Conservation (phyloP, 2,797 vertebrate genomes). For the Hypotaenidia okinawae region DNA sequence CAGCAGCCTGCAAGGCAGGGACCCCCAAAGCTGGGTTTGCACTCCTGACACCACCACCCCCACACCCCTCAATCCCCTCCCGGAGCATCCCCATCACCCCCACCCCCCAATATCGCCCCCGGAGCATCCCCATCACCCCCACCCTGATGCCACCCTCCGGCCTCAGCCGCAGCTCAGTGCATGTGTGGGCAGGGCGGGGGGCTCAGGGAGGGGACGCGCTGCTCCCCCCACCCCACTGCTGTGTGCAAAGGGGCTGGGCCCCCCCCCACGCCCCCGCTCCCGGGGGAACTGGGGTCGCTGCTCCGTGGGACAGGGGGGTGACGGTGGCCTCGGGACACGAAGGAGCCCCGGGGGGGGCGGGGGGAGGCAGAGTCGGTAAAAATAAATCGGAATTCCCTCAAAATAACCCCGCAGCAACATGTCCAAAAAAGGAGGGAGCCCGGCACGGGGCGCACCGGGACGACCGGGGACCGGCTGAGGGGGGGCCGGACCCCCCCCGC, state of each 20-base stretch:
- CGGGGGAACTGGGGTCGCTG: background rate
- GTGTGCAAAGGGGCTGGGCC: background rate
- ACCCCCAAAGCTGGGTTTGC: background rate
- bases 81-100: background rate
- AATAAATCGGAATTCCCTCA: slow-evolving; percentile 82
- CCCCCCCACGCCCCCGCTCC: background rate
- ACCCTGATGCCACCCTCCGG: background rate
- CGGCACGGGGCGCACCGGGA: no score
- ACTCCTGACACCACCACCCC: background rate
- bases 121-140: background rate
- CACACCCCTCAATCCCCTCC: background rate
- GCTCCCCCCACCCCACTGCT: background rate
- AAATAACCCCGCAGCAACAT: slow-evolving; percentile 77
- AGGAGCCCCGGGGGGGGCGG: background rate
- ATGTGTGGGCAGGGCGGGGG: background rate
- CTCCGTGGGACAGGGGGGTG: background rate
- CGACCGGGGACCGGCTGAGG: background rate
- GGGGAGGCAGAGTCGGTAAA: slow-evolving; percentile 71
- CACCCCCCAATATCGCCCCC: background rate
- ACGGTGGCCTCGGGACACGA: background rate
- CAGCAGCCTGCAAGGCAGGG: slow-evolving; percentile 81
- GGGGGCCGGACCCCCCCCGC: background rate
- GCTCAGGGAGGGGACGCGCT: background rate
- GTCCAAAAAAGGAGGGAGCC: slow-evolving; percentile 78
- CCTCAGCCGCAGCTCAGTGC: background rate